Base-by-base conservation (phyloP, 2,888 invertebrate genomes). In the Pseudococcus viburni region DNA sequence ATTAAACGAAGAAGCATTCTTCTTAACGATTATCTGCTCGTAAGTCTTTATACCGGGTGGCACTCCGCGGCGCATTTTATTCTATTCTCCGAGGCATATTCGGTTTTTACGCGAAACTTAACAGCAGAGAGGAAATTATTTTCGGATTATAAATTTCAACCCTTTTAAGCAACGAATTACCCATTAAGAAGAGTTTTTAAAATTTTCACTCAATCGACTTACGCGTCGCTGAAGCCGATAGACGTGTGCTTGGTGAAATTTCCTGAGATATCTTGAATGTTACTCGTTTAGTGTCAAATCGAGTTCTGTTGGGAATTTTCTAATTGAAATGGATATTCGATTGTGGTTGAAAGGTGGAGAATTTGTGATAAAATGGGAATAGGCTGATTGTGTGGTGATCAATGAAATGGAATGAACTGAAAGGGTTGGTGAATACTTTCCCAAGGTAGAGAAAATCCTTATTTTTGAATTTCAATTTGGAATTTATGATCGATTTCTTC, bases 11-110 rank as follows among this genome's bases (percentile, higher is more conserved):
- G 42, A 80, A n/a, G 80, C n/a, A 80, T 80, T 7, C 39, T 42
- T 80, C 46, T 80, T 42, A 42, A 80, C 80, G 80, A 80, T 80
- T 80, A 80, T 80, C 80, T 42, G 80, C 80, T 39, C 80, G 80
- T 73, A 73, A 73, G 68, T 73, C 33, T 73, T 64, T 64, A 59
- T n/a, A 33, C 68, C 26, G 33, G 4, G 59, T 19, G n/a, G 33
- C 12, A 33, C 15, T 33, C 12, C 22, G 39, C 17, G 77, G 39
- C 39, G 42, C 80, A n/a, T 80, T 73, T 73, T 59, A 59, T 19
- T 11, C 68, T 73, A 73, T 73, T 73, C 68, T 73, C 68, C 11
- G 33, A 73, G 33, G 68, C 26, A 73, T 73, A 33, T 6, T 26
- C 15, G 9, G 9, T 73, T 73, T 73, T 33, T 73, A 73, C 68